Conservation (phyloP, 2,113 vertebrate species). For the Saccopteryx leptura region DNA sequence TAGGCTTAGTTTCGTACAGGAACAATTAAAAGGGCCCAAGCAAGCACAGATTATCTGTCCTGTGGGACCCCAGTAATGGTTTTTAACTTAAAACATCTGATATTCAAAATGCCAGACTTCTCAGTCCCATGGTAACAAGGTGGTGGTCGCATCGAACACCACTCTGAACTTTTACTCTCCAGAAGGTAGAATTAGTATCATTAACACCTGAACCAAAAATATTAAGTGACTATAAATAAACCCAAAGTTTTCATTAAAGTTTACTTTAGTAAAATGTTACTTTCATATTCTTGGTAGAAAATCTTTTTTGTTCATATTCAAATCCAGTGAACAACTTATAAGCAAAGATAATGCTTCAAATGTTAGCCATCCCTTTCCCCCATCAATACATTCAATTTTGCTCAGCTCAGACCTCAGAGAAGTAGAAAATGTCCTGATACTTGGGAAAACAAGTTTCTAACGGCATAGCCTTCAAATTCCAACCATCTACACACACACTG, state of each 20-base stretch:
- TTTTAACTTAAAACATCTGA: not conserved
- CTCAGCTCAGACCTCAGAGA: not conserved
- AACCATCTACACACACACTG: not conserved
- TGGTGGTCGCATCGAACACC: not conserved
- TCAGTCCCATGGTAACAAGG: conserved; percentile 12
- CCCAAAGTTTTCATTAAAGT: conserved; percentile 55
- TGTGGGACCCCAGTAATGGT: not conserved
- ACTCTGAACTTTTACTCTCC: not conserved
- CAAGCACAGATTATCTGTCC: not conserved
- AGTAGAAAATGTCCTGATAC: not conserved
- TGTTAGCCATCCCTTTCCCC: not conserved
- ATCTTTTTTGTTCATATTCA: not conserved
- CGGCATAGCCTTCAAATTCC: not conserved
- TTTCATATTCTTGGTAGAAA: conserved; percentile 21
- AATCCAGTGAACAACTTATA: not conserved
- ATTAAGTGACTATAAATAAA: conserved; percentile 33
- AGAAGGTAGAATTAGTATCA: conserved; percentile 21
- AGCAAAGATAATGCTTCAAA: not conserved
- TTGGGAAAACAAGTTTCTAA: not conserved
- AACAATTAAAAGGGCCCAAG: conserved; percentile 10
- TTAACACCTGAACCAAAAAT: conserved; percentile 49
- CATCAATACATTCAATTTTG: not conserved
- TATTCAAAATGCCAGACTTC: conserved; percentile 48
- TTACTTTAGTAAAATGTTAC: conserved; percentile 55
- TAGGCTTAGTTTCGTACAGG: conserved; percentile 47